phyloP scores from a whole-genome alignment of 2,888 invertebrate genomes.

The Catocala fraxini region DNA sequence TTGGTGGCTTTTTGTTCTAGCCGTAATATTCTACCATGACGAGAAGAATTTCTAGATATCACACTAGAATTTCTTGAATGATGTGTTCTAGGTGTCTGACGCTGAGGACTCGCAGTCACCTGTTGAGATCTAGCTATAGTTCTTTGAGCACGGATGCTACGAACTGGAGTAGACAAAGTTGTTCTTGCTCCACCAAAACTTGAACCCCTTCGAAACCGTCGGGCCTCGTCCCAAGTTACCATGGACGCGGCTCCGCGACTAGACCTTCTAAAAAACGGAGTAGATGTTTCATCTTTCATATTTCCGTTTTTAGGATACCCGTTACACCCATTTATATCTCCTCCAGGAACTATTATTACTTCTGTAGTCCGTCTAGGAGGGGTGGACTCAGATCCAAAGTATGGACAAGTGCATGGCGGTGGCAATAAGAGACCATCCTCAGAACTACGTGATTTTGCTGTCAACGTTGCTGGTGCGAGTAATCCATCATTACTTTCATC shows the following conservation, averaged over 20 bases:
- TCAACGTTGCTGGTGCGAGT: constrained; percentile 72
- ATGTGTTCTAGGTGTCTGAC: constrained; percentile 89
- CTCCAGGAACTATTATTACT: constrained; percentile 86
- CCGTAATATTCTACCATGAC: constrained; percentile 94
- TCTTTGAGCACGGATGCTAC: constrained; percentile 74
- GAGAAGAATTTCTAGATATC: constrained; percentile 93
- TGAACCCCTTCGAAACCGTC: constrained; percentile 89
- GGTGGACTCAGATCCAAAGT: constrained; percentile 91
- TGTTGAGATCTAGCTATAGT: constrained; percentile 73
- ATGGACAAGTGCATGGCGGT: constrained; percentile 93
- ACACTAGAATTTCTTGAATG: constrained; percentile 94
- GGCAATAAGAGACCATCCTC: constrained; percentile 88
- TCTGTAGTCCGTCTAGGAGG: constrained; percentile 83
- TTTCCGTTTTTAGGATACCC: constrained; percentile 75
- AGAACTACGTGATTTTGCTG: constrained; percentile 79
- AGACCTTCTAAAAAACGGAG: constrained; percentile 82
- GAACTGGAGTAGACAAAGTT: constrained; percentile 85
- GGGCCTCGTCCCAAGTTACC: constrained; percentile 92
- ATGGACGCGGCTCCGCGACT: constrained; percentile 91
- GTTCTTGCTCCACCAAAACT: constrained; percentile 91
- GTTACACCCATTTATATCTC: constrained; percentile 81
- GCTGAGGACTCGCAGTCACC: constrained; percentile 72
- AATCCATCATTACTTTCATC: constrained; percentile 79
- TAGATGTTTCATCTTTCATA: constrained; percentile 76
- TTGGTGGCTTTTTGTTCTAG: constrained; percentile 99